Evolutionary conservation across 2,113 vertebrate genomes (phyloP).

Genomic region (Cheilinus undulatus): DNA sequence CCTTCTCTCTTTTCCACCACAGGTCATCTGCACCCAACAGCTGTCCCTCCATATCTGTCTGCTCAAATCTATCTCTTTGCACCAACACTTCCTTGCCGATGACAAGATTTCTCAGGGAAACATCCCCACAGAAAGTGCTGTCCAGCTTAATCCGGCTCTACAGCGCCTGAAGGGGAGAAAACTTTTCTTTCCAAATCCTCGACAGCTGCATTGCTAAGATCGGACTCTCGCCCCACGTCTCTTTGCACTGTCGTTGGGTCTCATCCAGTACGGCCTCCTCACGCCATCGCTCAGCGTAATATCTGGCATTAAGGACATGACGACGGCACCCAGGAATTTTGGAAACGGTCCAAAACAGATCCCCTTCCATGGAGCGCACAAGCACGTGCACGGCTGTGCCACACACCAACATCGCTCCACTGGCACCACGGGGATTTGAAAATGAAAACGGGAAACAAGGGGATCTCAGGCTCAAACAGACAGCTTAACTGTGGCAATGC

Average conservation of each 20-base stretch:
- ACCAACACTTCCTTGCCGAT: constrained; percentile 14
- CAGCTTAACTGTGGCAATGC: background rate
- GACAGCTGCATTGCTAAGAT: constrained; percentile 61
- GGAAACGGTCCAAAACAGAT: constrained; percentile 51
- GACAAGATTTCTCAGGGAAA: constrained; percentile 38
- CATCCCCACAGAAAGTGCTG: constrained; percentile 21
- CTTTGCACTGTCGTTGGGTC: constrained; percentile 24
- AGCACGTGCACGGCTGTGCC: background rate
- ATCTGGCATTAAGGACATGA: constrained; percentile 26
- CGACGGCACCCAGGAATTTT: constrained; percentile 42
- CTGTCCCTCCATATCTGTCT: constrained; percentile 55
- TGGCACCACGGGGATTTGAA: constrained; percentile 12
- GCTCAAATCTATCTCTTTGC: constrained; percentile 37
- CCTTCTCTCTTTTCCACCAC: background rate
- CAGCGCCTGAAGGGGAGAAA: constrained; percentile 26
- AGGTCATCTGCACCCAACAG: constrained; percentile 35
- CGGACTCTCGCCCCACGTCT: constrained; percentile 1
- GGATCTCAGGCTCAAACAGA: constrained; percentile 1
- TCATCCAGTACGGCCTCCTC: constrained; percentile 26
- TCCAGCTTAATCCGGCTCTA: constrained; percentile 38
- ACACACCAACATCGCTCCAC: background rate
- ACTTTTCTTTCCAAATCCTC: constrained; percentile 51
- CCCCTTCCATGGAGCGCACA: constrained; percentile 26
- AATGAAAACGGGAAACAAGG: constrained; percentile 1
- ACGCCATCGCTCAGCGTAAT: constrained; percentile 25